Conservation (phyloP, 2,888 invertebrate species). For the Himalopsyche japonica region DNA sequence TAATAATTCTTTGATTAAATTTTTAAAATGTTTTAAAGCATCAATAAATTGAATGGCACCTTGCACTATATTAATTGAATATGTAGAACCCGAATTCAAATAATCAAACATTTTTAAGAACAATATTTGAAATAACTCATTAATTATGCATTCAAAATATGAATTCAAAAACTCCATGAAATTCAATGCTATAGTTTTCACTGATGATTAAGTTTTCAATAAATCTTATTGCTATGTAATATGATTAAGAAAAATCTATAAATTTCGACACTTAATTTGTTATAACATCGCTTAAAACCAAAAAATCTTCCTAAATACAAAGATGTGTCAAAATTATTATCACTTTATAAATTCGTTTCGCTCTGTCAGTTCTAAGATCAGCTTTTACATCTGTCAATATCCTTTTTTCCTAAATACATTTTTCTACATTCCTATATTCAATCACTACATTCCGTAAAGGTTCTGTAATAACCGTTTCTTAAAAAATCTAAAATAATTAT, state of each 20-base stretch:
- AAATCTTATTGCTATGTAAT: not conserved
- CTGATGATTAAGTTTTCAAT: not conserved
- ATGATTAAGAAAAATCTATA: not conserved
- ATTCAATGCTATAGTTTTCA: not conserved
- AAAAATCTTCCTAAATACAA: not conserved
- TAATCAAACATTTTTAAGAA: too few relatives aligned
- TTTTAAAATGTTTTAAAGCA: too few relatives aligned
- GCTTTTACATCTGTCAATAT: not conserved
- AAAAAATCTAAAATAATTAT: not conserved
- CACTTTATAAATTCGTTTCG: slow-evolving; percentile 8
- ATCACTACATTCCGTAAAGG: not conserved
- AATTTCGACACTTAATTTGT: not conserved
- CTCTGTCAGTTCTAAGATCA: slow-evolving; percentile 1
- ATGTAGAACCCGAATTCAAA: too few relatives aligned
- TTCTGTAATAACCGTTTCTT: not conserved
- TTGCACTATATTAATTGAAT: too few relatives aligned
- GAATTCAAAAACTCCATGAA: not conserved
- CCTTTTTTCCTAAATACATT: not conserved
- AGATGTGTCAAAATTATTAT: slow-evolving; percentile 1
- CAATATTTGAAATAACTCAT: too few relatives aligned
- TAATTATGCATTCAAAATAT: too few relatives aligned
- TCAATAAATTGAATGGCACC: too few relatives aligned
- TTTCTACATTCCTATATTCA: not conserved
- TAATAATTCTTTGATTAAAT: too few relatives aligned
- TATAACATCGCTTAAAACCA: not conserved